These are phyloP conservation scores for Entomobrya proxima DNA, from an alignment of 2,888 invertebrate genomes.

Conservation along the genomic window DNA sequence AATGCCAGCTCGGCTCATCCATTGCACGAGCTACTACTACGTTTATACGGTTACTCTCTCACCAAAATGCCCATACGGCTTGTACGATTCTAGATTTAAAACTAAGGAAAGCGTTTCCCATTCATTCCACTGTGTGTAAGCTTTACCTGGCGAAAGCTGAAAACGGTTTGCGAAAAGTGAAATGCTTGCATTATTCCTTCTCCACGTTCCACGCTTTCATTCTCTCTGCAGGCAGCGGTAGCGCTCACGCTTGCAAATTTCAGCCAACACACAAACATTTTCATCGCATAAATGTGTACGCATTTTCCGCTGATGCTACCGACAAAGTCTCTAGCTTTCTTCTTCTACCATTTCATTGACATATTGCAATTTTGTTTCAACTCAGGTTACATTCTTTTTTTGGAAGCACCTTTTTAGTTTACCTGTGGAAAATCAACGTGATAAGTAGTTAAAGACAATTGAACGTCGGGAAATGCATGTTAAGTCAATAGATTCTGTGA, in stretches of 20 bases:
- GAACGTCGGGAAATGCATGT: too few relatives aligned
- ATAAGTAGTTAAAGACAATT: too few relatives aligned
- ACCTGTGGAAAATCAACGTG: not conserved
- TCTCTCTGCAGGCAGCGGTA: constrained; percentile 1
- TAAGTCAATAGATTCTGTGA: too few relatives aligned
- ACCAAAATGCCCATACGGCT: too few relatives aligned
- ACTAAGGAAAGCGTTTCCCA: too few relatives aligned
- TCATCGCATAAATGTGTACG: not conserved
- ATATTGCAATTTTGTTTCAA: not conserved
- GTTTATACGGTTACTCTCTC: too few relatives aligned
- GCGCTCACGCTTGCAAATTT: not conserved
- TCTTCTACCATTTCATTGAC: not conserved
- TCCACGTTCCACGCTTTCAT: constrained; percentile 18
- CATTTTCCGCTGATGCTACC: not conserved
- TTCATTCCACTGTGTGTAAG: not conserved
- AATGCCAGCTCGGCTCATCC: too few relatives aligned
- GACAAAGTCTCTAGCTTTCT: not conserved
- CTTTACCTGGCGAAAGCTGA: not conserved
- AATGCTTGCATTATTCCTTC: not conserved
- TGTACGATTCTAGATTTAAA: too few relatives aligned
- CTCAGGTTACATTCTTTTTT: not conserved
- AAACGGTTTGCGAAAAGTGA: too few relatives aligned
- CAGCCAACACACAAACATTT: not conserved
- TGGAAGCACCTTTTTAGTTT: not conserved
- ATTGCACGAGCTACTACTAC: too few relatives aligned